Conservation (phyloP, 2,888 invertebrate species). For the Holacanthella duospinosa region DNA sequence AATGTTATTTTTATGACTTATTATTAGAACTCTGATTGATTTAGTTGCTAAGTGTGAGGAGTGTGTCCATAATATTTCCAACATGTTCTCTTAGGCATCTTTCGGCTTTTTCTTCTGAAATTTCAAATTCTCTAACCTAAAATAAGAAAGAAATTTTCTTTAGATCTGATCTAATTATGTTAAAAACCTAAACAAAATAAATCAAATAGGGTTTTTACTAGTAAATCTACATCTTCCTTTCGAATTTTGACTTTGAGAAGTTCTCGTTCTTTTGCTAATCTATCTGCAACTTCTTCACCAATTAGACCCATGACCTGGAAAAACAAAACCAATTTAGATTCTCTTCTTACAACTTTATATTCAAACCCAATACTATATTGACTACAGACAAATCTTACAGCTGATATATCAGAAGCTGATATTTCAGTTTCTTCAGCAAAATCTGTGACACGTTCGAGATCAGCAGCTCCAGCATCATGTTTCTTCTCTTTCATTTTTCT, state of each 20-base stretch:
- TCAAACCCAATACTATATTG: background rate
- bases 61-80: slow-evolving; percentile 28
- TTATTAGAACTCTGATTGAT: too few species aligned
- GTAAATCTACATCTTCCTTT: slow-evolving; percentile 94
- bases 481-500: slow-evolving; percentile 72
- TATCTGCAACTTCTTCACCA: slow-evolving; percentile 80
- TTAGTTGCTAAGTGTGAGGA: slow-evolving; percentile 30
- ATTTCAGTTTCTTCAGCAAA: slow-evolving; percentile 96
- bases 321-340: too few species aligned
- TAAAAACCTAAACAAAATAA: too few species aligned
- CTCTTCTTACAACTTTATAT: slow-evolving; percentile 4
- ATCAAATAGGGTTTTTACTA: too few species aligned
- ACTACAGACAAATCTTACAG: slow-evolving; percentile 54
- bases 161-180: too few species aligned
- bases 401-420: slow-evolving; percentile 71
- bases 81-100: slow-evolving; percentile 30
- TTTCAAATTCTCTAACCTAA: slow-evolving; percentile 33
- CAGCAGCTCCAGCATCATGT: slow-evolving; percentile 93
- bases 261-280: slow-evolving; percentile 83
- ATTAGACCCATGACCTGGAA: slow-evolving; percentile 80
- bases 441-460: slow-evolving; percentile 91
- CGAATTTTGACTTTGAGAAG: slow-evolving; percentile 84
- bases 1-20: too few species aligned
- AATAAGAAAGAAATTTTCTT: background rate
- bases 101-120: slow-evolving; percentile 31